Conservation (phyloP, 2,797 vertebrate species). For the Arctocebus calabarensis region DNA sequence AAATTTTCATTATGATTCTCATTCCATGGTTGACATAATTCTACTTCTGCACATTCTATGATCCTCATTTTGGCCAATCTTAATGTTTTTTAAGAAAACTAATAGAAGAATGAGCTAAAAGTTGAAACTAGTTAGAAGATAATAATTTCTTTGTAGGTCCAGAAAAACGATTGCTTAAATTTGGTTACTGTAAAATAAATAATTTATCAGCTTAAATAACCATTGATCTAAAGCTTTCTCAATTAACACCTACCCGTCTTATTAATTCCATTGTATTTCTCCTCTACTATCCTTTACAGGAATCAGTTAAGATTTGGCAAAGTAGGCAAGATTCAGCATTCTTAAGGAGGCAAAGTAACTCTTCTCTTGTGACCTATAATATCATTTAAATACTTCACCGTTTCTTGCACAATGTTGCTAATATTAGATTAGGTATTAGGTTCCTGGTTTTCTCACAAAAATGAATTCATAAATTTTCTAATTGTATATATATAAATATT, state of each 20-base stretch:
- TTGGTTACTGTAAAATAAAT: conserved; percentile 31
- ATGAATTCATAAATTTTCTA: not conserved
- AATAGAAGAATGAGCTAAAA: conserved; percentile 27
- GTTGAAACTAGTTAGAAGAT: conserved; percentile 5
- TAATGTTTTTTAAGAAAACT: conserved; percentile 4
- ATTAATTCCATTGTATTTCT: not conserved
- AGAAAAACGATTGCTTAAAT: conserved; percentile 48
- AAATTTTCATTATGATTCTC: conserved; percentile 66
- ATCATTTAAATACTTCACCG: not conserved
- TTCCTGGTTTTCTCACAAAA: not conserved
- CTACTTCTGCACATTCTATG: not conserved
- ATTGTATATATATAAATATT: not conserved
- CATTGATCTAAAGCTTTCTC: conserved; percentile 55
- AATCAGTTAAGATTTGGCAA: not conserved
- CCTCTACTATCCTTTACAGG: not conserved
- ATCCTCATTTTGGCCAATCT: not conserved
- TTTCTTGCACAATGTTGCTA: not conserved
- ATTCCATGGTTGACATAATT: conserved; percentile 56
- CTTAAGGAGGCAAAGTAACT: not conserved
- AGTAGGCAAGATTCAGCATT: not conserved
- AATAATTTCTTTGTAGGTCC: not conserved
- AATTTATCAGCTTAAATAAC: conserved; percentile 59
- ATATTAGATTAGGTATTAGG: not conserved
- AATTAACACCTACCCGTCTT: not conserved
- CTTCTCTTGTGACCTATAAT: not conserved